Conservation (phyloP, 1,140 invertebrate genomes). For the Drosophila pseudoobscura region DNA sequence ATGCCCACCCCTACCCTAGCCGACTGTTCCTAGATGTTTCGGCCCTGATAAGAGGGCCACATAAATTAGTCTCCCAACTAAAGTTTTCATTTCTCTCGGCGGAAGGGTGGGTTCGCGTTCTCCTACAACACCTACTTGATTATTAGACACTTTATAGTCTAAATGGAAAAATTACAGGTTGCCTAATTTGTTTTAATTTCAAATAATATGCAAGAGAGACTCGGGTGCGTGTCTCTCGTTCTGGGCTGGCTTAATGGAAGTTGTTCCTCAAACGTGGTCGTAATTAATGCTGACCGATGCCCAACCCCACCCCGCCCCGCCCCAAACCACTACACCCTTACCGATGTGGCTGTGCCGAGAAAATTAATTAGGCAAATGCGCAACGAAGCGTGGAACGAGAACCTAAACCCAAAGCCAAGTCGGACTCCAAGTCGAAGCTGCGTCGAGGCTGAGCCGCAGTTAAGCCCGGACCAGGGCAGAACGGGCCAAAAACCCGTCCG, state of each 20-base stretch:
- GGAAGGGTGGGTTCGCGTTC: constrained; percentile 9
- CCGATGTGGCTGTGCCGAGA: constrained; percentile 65
- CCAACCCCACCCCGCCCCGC: constrained; percentile 4
- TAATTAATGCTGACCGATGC: constrained; percentile 66
- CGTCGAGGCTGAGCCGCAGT: constrained; percentile 6
- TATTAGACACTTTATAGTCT: constrained; percentile 79
- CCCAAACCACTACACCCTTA: constrained; percentile 10
- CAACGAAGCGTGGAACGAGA: constrained; percentile 70
- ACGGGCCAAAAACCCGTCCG: constrained; percentile 34
- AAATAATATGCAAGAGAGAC: constrained; percentile 70
- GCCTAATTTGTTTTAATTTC: constrained; percentile 82
- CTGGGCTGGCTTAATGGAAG: constrained; percentile 63
- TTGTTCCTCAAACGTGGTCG: constrained; percentile 78
- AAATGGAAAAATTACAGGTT: constrained; percentile 81
- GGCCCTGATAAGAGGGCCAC: constrained; percentile 25
- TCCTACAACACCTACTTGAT: constrained; percentile 75
- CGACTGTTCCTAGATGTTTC: constrained; percentile 12
- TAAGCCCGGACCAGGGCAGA: constrained; percentile 18
- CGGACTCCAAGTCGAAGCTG: constrained; percentile 50
- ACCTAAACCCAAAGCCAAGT: constrained; percentile 52
- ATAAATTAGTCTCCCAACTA: constrained; percentile 54
- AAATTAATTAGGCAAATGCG: constrained; percentile 82
- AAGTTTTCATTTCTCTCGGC: background rate
- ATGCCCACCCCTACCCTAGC: constrained; percentile 8
- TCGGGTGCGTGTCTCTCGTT: constrained; percentile 38